Percentiles rank a stretch among this genome's conserved stretches.
These are phyloP conservation scores for Casuarius casuarius DNA, from an alignment of 2,113 vertebrate genomes.

Conservation along the genomic window DNA sequence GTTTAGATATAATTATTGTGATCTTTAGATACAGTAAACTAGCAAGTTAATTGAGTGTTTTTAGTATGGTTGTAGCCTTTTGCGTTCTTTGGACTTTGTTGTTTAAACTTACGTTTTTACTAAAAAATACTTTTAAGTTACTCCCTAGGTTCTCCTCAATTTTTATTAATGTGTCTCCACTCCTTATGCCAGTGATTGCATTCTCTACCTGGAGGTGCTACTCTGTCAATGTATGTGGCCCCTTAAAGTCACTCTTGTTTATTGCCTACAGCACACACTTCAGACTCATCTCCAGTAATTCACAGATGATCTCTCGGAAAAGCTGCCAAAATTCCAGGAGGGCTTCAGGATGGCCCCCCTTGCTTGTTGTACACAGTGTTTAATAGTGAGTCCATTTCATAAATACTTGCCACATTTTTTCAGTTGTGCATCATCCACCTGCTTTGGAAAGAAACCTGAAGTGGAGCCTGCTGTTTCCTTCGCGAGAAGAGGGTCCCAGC, in stretches of 20 bases:
- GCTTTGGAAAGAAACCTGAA: constrained; percentile 65
- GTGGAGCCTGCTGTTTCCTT: constrained; percentile 41
- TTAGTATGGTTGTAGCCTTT: neutral
- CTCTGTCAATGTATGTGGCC: neutral
- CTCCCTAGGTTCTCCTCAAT: neutral
- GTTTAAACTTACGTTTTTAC: neutral
- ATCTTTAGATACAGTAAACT: neutral
- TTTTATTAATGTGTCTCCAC: neutral
- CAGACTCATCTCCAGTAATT: neutral
- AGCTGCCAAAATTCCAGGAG: constrained; percentile 65
- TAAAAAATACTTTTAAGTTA: neutral
- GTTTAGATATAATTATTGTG: neutral
- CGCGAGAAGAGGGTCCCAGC: neutral
- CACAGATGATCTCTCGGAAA: constrained; percentile 1
- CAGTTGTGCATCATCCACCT: constrained; percentile 45
- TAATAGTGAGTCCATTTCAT: neutral
- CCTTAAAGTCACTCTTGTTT: constrained; percentile 35
- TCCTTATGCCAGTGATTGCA: neutral
- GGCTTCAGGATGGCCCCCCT: constrained; percentile 3
- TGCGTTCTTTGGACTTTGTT: neutral
- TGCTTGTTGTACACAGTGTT: constrained; percentile 4
- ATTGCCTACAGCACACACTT: neutral
- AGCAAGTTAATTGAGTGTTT: neutral
- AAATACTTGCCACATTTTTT: constrained; percentile 62
- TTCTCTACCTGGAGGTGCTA: constrained; percentile 22